These are phyloP conservation scores for Megamerina dolium DNA, from an alignment of 2,888 invertebrate species.

Conservation along the genomic window DNA sequence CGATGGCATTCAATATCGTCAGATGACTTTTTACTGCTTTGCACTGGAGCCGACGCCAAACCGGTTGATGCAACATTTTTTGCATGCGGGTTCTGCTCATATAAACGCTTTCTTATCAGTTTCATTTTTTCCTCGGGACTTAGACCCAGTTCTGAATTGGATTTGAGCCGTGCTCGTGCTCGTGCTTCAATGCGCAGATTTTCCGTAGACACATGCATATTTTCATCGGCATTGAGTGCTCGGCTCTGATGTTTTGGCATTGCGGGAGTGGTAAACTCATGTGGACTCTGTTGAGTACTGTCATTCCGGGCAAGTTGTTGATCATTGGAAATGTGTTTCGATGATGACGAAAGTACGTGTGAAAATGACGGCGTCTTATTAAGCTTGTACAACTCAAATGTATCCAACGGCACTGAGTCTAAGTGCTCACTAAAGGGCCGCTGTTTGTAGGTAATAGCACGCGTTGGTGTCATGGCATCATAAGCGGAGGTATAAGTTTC, in stretches of 20 bases:
- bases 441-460: constrained; percentile 32
- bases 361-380: constrained; percentile 47
- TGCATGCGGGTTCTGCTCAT: constrained; percentile 27
- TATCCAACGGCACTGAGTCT: constrained; percentile 30
- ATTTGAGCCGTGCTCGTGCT: constrained; percentile 61
- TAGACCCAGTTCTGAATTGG: constrained; percentile 68
- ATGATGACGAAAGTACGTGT: constrained; percentile 17
- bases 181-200: constrained; percentile 60
- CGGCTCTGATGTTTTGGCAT: constrained; percentile 17
- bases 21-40: background rate
- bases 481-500: constrained; percentile 38
- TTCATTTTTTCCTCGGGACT: constrained; percentile 63
- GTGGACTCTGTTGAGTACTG: background rate
- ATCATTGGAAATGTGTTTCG: constrained; percentile 19
- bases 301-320: constrained; percentile 17
- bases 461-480: constrained; percentile 23
- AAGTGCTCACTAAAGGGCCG: constrained; percentile 46
- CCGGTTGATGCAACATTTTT: constrained; percentile 7
- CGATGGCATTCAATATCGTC: constrained; percentile 9
- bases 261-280: constrained; percentile 14
- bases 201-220: constrained; percentile 47
- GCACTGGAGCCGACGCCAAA: constrained; percentile 9
- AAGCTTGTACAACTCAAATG: constrained; percentile 36
- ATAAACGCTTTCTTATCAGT: constrained; percentile 50
- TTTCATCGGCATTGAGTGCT: constrained; percentile 3